phyloP scores from a whole-genome alignment of 2,113 vertebrate species.

The Catharus bicknelli region DNA sequence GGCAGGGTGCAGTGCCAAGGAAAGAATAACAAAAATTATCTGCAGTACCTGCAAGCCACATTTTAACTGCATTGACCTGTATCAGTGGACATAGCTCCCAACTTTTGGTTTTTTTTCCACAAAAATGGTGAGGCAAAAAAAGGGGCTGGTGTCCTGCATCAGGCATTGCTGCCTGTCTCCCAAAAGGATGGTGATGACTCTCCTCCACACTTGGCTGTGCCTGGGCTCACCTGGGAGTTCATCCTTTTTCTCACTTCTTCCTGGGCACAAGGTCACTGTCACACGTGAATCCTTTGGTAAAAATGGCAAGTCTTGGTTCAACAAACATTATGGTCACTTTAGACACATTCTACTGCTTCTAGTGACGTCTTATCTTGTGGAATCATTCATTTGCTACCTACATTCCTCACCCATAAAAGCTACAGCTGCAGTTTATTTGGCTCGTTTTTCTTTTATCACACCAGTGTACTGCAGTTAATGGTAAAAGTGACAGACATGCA shows the following conservation, averaged over 20 bases:
- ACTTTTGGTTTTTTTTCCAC: neutral
- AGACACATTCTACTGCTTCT: neutral
- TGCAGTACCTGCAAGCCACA: neutral
- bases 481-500: neutral
- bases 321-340: neutral
- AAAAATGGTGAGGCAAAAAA: neutral
- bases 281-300: accelerated
- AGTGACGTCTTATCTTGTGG: accelerated
- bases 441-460: neutral
- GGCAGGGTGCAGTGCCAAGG: accelerated
- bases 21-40: neutral
- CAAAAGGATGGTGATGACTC: too few relatives aligned
- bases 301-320: neutral
- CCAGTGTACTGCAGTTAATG: neutral
- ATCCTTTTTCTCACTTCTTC: neutral
- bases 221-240: neutral
- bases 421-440: neutral
- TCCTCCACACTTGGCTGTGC: neutral
- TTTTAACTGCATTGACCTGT: neutral
- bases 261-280: neutral
- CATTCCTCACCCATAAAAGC: neutral
- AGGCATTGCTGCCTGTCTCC: neutral
- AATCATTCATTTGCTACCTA: neutral
- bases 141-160: neutral
- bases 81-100: neutral